A percentile compares a stretch with the other conserved stretches of the same genome.
These are phyloP conservation scores for Aphaenogaster ashmeadi DNA, from an alignment of 1,140 invertebrate genomes.

Conservation along the genomic window DNA sequence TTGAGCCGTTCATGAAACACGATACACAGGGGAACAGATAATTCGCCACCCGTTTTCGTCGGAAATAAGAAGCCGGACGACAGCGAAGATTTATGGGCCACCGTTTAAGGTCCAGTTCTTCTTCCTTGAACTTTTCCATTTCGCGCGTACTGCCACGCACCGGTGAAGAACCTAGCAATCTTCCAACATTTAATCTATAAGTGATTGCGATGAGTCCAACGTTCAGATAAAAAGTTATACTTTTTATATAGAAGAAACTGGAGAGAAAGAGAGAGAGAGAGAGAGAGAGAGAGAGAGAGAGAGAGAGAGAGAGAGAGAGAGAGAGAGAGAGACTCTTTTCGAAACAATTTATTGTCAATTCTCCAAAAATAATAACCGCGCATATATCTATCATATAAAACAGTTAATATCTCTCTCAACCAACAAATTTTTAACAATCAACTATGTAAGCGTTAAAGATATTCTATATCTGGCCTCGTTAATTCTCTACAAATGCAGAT, in stretches of 20 bases:
- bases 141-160: conserved; percentile 16
- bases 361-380: background rate
- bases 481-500: conserved; percentile 33
- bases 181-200: conserved; percentile 29
- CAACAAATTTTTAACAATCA: background rate
- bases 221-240: background rate
- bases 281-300: conserved; percentile 13
- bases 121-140: conserved; percentile 11
- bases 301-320: background rate
- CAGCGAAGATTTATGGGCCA: conserved; percentile 69
- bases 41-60: conserved; percentile 69
- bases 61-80: conserved; percentile 38
- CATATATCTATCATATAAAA: background rate
- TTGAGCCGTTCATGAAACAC: conserved; percentile 61
- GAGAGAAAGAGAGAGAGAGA: background rate
- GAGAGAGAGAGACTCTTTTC: background rate
- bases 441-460: background rate
- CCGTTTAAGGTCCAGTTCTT: conserved; percentile 60
- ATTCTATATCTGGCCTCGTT: background rate
- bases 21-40: conserved; percentile 61
- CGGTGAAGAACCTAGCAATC: background rate
- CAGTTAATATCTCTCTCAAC: background rate
- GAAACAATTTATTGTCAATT: background rate
- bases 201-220: background rate
- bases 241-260: background rate